Conservation (phyloP, 2,797 vertebrate genomes). For the Platyrinchus mystaceus region DNA sequence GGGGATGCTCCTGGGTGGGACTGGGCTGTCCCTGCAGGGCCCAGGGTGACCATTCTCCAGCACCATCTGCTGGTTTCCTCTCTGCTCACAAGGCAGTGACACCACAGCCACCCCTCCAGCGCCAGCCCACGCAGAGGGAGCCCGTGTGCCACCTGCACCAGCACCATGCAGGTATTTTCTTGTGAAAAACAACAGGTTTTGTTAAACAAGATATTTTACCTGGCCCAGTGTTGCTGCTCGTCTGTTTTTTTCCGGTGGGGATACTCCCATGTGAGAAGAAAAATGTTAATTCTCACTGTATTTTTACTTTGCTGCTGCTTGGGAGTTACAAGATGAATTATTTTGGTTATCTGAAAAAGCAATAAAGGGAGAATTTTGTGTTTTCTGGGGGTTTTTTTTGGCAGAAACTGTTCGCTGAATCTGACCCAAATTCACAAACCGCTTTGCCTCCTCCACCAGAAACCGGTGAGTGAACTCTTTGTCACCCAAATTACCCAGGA, state of each 20-base stretch:
- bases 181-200: background rate
- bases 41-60: background rate
- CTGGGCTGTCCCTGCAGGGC: background rate
- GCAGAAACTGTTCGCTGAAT: background rate
- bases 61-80: slow-evolving; percentile 26
- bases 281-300: background rate
- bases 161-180: background rate
- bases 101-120: background rate
- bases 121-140: background rate
- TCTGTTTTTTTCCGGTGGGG: background rate
- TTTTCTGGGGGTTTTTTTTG: background rate
- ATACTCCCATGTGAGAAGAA: background rate
- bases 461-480: background rate
- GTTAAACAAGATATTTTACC: background rate
- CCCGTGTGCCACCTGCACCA: background rate
- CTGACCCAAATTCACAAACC: slow-evolving; percentile 37
- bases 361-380: background rate
- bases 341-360: background rate
- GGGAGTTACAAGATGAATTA: background rate
- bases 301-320: background rate
- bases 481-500: background rate
- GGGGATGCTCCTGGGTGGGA: accelerated
- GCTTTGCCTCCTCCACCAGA: slow-evolving; percentile 21
- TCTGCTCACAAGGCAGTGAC: background rate
- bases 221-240: background rate